These are phyloP conservation scores for Monoplex corrugatus DNA, from an alignment of 2,888 invertebrate species.

Conservation along the genomic window DNA sequence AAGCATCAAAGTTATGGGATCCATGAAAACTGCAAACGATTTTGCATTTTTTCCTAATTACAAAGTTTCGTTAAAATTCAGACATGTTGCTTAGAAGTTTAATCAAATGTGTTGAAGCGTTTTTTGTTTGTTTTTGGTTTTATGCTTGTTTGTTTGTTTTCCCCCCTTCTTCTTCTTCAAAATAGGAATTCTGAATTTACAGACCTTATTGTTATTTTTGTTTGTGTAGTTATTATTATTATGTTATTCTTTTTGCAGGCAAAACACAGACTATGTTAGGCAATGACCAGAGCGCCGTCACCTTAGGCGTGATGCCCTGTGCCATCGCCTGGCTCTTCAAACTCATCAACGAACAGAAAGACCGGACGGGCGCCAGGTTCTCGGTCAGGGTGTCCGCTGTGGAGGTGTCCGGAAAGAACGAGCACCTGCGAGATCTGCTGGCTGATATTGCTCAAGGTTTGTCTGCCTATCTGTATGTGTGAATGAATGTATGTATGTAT, in stretches of 20 bases:
- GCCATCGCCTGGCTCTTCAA: conserved; percentile 98
- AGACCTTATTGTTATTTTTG: too few relatives aligned
- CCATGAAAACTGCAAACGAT: too few relatives aligned
- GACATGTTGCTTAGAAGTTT: too few relatives aligned
- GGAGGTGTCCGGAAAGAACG: conserved; percentile 93
- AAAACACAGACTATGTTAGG: conserved; percentile 83
- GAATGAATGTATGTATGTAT: conserved; percentile 17
- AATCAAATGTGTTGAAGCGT: too few relatives aligned
- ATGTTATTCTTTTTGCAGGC: conserved; percentile 73
- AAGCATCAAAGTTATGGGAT: too few relatives aligned
- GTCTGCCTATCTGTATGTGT: not conserved
- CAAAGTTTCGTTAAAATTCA: too few relatives aligned
- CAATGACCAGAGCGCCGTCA: conserved; percentile 84
- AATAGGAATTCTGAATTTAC: too few relatives aligned
- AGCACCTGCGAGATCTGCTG: conserved; percentile 92
- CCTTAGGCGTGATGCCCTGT: conserved; percentile 94
- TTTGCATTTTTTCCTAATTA: too few relatives aligned
- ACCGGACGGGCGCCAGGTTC: conserved; percentile 92
- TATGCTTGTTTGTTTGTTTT: too few relatives aligned
- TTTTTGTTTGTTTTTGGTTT: too few relatives aligned
- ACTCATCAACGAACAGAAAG: conserved; percentile 94
- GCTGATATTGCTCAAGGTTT: conserved; percentile 88
- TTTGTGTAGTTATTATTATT: too few relatives aligned
- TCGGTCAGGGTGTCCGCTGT: conserved; percentile 98
- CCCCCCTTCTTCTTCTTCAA: too few relatives aligned